Evolutionary conservation across 1,140 invertebrate species (phyloP), one percentile per base, ranked within the genome.

Genomic region (Saccostrea glomerata): DNA sequence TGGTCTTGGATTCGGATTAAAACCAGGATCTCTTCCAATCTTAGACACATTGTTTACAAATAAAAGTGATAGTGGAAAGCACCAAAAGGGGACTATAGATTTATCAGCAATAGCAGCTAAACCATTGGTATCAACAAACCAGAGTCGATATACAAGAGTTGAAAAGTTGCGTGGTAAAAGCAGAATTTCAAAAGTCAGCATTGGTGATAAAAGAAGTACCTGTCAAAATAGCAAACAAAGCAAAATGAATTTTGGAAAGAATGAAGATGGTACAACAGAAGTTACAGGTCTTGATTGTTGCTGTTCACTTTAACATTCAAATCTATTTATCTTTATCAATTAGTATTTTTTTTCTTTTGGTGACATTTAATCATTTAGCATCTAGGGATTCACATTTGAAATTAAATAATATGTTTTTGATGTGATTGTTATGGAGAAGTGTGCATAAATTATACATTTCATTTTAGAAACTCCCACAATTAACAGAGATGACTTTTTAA

Each of bases 1-100:
- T 15, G 92, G 92, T 20, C 86, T 92, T 13, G 92, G 92, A n/a
- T 87, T 90, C 23, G 90, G 91, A 20, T 83, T 91, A 17, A 92
- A 91, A 58, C 91, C 91, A 12, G 90, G 90, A 11, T 85, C 84
- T 40, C 17, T 85, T 23, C 84, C 84, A 20, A 54, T 85, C n/a
- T 63, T 85, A 47, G 30, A 85, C 63, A 56, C 23, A 9, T 85
- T 58, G 54, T 40, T 7, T 30, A n/a, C n/a, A 54, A 56, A 83
- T 12, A 20, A 83, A 55, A 54, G 11, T 30, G 54, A 23, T 82
- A 47, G 40, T 47, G 17, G 5, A 83, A 56, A n/a, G 40, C 36
- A 30, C 23, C 15, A 85, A 47, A 47, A 47, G 47, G 47, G 9
- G 9, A 47, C 47, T 54, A 25, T 55, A 23, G 30, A 60, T 85